Evolutionary conservation across 2,113 vertebrate species (phyloP).

Genomic region (Sander vitreus): DNA sequence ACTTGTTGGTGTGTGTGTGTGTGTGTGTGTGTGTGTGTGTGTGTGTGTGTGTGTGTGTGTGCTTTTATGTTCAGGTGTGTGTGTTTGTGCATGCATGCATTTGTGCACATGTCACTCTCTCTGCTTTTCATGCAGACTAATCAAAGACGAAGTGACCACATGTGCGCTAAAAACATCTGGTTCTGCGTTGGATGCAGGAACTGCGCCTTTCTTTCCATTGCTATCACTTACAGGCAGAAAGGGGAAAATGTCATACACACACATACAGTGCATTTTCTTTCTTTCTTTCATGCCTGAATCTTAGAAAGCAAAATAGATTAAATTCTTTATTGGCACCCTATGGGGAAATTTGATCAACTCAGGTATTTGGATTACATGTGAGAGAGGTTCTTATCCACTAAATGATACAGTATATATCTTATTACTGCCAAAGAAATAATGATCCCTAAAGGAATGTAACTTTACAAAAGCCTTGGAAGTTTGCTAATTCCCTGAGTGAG

Average conservation of each 20-base stretch:
- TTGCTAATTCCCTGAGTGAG: constrained; percentile 33
- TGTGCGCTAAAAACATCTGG: constrained; percentile 76
- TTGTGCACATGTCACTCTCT: constrained; percentile 25
- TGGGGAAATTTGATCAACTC: constrained; percentile 30
- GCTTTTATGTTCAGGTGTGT: constrained; percentile 13
- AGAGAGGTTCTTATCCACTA: constrained; percentile 13
- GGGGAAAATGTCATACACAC: constrained; percentile 5
- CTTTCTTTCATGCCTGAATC: constrained; percentile 35
- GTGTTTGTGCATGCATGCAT: background rate
- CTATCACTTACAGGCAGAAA: constrained; percentile 60
- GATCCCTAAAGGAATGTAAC: constrained; percentile 31
- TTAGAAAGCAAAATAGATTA: constrained; percentile 41
- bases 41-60: background rate
- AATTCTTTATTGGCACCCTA: constrained; percentile 38
- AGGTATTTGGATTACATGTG: constrained; percentile 13
- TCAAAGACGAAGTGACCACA: constrained; percentile 75
- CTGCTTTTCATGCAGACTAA: constrained; percentile 71
- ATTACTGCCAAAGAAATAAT: constrained; percentile 40
- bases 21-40: constrained; percentile 8
- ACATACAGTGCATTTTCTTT: constrained; percentile 16
- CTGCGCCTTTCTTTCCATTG: constrained; percentile 66
- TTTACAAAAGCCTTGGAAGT: constrained; percentile 32
- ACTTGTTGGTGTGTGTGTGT: constrained; percentile 24
- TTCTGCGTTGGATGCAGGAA: constrained; percentile 65
- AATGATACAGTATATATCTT: constrained; percentile 29